phyloP scores from a whole-genome alignment of 2,888 invertebrate species.

The Enchytraeus crypticus region DNA sequence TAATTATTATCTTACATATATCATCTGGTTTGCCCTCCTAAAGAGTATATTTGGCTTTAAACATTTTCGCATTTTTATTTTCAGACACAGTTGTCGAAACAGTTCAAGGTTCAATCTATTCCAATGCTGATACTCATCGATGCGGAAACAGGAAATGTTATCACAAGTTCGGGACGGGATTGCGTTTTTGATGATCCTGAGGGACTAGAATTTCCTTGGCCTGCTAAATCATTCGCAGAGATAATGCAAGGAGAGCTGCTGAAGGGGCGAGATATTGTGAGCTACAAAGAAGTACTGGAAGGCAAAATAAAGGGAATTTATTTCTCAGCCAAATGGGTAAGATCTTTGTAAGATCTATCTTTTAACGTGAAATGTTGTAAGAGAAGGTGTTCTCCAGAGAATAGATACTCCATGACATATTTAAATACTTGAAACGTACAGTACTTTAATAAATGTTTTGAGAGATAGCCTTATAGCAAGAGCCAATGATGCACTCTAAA shows the following conservation, averaged over 20 bases:
- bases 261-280: constrained; percentile 41
- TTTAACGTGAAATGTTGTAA: neutral
- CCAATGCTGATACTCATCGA: constrained; percentile 74
- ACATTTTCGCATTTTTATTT: neutral
- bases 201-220: constrained; percentile 52
- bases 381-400: no score
- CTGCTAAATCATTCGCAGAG: constrained; percentile 58
- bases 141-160: constrained; percentile 57
- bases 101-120: constrained; percentile 42
- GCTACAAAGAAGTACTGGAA: constrained; percentile 31
- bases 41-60: no score
- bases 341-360: neutral
- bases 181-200: constrained; percentile 68
- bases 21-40: no score
- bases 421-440: no score
- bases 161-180: constrained; percentile 68
- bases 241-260: constrained; percentile 25
- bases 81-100: constrained; percentile 39
- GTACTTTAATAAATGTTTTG: no score
- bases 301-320: constrained; percentile 68
- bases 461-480: no score
- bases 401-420: no score
- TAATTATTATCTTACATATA: no score
- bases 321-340: constrained; percentile 81
- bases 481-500: no score